Conservation (phyloP, 2,113 vertebrate species). For the Dipodomys spectabilis region DNA sequence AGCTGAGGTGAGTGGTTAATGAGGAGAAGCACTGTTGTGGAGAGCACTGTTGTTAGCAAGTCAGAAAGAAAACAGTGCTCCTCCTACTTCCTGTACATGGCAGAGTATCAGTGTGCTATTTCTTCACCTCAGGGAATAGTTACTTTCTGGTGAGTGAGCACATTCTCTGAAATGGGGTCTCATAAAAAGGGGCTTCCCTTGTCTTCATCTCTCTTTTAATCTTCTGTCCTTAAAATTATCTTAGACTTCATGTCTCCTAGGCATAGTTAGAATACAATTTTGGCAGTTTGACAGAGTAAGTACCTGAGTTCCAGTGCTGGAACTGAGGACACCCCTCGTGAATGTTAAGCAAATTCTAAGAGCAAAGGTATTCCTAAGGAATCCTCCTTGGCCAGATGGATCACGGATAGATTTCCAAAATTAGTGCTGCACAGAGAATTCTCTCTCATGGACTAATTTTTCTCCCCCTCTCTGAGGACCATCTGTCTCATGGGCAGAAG, state of each 20-base stretch:
- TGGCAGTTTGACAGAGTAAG: conserved; percentile 33
- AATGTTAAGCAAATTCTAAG: conserved; percentile 56
- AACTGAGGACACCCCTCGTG: conserved; percentile 66
- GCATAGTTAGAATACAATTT: neutral
- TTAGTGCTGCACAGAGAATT: conserved; percentile 79
- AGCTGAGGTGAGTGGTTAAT: neutral
- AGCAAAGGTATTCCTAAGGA: conserved; percentile 77
- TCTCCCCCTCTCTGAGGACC: conserved; percentile 78
- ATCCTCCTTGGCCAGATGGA: conserved; percentile 81
- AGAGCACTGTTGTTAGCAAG: neutral
- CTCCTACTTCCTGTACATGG: neutral
- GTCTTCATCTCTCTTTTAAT: neutral
- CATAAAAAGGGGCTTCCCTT: neutral
- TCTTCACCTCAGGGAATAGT: neutral
- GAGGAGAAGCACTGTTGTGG: neutral
- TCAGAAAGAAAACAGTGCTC: neutral
- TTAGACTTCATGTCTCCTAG: neutral
- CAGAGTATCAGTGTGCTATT: neutral
- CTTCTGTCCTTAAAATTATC: neutral
- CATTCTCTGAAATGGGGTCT: neutral
- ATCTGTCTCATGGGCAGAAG: conserved; percentile 82
- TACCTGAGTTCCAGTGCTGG: conserved; percentile 26
- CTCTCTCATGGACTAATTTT: conserved; percentile 77
- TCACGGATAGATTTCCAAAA: conserved; percentile 76
- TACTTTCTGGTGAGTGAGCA: conserved; percentile 14